phyloP scores from a whole-genome alignment of 2,797 vertebrate genomes.

The Amblyopsis hoosieri region DNA sequence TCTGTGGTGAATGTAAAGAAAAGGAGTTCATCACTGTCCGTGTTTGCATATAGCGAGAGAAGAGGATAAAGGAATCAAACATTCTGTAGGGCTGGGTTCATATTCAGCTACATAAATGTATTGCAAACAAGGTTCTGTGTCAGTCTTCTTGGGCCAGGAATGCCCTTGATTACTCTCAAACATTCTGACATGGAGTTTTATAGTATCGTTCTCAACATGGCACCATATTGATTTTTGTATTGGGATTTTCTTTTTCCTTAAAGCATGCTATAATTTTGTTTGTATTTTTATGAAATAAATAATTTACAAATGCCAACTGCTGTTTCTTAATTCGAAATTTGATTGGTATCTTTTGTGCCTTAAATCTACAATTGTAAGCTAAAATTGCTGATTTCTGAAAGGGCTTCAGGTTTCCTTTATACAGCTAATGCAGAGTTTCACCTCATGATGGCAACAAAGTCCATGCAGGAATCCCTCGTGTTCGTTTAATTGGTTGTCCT shows the following conservation, averaged over 20 bases:
- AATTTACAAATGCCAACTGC: slow-evolving; percentile 8
- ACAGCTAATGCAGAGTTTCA: no score
- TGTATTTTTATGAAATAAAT: slow-evolving; percentile 48
- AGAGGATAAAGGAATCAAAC: background rate
- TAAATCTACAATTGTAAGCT: no score
- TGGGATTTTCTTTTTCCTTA: slow-evolving; percentile 23
- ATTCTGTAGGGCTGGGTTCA: background rate
- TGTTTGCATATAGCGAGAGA: slow-evolving; percentile 4
- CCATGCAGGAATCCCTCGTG: no score
- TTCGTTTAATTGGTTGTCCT: no score
- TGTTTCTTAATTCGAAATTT: background rate
- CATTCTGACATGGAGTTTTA: slow-evolving; percentile 12
- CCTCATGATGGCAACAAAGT: no score
- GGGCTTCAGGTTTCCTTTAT: no score
- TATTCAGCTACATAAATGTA: slow-evolving; percentile 1
- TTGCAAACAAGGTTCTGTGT: background rate
- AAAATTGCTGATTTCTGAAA: no score
- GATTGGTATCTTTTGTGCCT: background rate
- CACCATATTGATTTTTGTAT: slow-evolving; percentile 29
- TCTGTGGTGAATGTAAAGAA: background rate
- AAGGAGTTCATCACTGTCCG: slow-evolving; percentile 10
- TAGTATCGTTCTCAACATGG: slow-evolving; percentile 20
- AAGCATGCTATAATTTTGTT: slow-evolving; percentile 34
- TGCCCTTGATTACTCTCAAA: background rate
- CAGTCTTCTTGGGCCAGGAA: background rate